Evolutionary conservation across 2,888 invertebrate species (phyloP), one percentile per base, ranked within the genome.

Genomic region (Hemaris fuciformis): DNA sequence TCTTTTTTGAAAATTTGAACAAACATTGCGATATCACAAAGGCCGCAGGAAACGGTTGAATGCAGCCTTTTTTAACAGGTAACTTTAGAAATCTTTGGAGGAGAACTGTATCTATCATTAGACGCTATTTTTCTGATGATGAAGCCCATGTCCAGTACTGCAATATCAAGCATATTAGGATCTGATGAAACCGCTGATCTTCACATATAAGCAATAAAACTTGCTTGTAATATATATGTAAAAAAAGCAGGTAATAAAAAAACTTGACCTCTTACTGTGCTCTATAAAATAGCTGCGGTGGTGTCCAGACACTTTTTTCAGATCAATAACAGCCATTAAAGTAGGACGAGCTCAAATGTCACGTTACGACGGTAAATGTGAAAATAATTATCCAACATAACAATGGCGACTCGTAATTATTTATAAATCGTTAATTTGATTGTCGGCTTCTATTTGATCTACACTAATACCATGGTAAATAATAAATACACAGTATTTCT

Each of bases 241-340:
- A 20, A 18, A 45, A 8, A 18, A 10, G 2, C 15, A 18, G 4
- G 10, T 27, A 25, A 48, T 27, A 48, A 48, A 20, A n/a, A 23
- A 31, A 8, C 31, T 31, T 53, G 53, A 31, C 53, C 53, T 48
- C 48, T 31, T 18, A 27, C 20, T 13, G n/a, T 3, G 20, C 20
- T 22, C 48, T 53, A 18, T 27, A 53, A 53, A 18, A n/a, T n/a
- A n/a, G n/a, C n/a, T 31, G n/a, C n/a, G n/a, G 10, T 31, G 31
- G 27, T 53, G 48, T 53, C 48, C 53, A 53, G 53, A 18, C 53
- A 46, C n/a, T 2, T 5, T 53, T 53, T 48, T 53, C 23, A 18
- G 31, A 53, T 53, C 31, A 53, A 53, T 53, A 53, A 18, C 27
- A 31, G n/a, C 18, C 31, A 53, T 53, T 53, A 31, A 31, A 53